Evolutionary conservation across 2,113 vertebrate genomes (phyloP).

Genomic region (Gopherus evgoodei): DNA sequence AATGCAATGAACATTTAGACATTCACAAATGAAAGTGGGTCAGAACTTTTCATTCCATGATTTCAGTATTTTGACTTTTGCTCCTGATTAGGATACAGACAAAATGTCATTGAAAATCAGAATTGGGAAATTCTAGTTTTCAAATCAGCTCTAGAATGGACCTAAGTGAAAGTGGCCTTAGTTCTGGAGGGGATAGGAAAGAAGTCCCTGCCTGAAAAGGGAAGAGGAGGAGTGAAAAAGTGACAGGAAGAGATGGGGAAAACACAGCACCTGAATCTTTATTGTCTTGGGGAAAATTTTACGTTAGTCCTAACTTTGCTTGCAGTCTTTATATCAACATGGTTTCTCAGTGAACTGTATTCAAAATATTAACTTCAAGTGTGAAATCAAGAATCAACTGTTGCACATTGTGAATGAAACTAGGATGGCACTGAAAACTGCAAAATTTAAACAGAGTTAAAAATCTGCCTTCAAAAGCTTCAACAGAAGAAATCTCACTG

Average conservation of each 20-base stretch:
- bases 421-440: background rate
- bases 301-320: background rate
- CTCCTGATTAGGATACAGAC: background rate
- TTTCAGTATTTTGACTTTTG: background rate
- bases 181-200: background rate
- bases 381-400: fast-evolving
- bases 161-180: background rate
- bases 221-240: background rate
- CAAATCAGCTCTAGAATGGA: background rate
- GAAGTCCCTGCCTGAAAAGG: background rate
- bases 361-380: background rate
- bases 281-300: too few relatives aligned
- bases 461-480: background rate
- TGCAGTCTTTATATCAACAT: background rate
- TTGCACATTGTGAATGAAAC: fast-evolving
- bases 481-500: background rate
- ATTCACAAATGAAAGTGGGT: background rate
- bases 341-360: background rate
- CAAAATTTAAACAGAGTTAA: background rate
- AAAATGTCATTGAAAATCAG: background rate
- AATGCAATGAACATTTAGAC: background rate
- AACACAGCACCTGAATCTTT: too few relatives aligned
- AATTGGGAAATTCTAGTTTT: background rate
- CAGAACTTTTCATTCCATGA: background rate
- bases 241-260: background rate